Base-by-base conservation (phyloP, 2,888 invertebrate genomes). In the Cheilosia pagana region DNA sequence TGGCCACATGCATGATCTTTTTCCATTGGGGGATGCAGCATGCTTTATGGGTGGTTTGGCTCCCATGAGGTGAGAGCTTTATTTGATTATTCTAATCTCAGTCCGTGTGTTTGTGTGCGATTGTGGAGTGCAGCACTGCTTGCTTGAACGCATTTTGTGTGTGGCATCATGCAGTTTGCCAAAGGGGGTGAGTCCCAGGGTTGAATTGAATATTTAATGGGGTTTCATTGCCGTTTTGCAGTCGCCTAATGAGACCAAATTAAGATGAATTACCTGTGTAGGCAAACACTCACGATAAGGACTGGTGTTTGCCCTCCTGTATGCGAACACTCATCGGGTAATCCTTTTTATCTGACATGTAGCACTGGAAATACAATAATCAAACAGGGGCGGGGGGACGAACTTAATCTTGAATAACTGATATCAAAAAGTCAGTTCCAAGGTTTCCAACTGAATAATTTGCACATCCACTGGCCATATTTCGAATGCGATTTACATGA, bases 61-160 rank as follows among this genome's bases (percentile, higher is more conserved):
- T 79, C 79, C 75, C 79, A 75, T 53, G 83, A 85, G 83, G 83
- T 79, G 74, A 75, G 57, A 75, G 83, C 83, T 70, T 79, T 85
- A 85, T 85, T 85, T 85, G 83, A 85, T 85, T 85, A 85, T 85
- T 79, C 67, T 85, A 85, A 85, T 85, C 77, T 70, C 45, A 28
- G 77, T 62, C 62, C 19, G 31, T 39, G 57, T 57, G 57, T 23
- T 5, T 21, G 12, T 23, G 5, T 50, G 5, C 3, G n/a, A 28
- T 8, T 31, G 16, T 35, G 19, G 31, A 28, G 28, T 10, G 3
- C 10, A 7, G 35, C 1, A 57, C 31, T 21, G 31, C 10, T 19
- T 65, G 48, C 52, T 55, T 62, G 67, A 67, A 77, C 53, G 77
- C 67, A 77, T 55, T 74, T 39, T 43, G 59, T 57, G 39, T 43